Evolutionary conservation across 2,113 vertebrate genomes (phyloP).

Genomic region (Archilochus colubris): DNA sequence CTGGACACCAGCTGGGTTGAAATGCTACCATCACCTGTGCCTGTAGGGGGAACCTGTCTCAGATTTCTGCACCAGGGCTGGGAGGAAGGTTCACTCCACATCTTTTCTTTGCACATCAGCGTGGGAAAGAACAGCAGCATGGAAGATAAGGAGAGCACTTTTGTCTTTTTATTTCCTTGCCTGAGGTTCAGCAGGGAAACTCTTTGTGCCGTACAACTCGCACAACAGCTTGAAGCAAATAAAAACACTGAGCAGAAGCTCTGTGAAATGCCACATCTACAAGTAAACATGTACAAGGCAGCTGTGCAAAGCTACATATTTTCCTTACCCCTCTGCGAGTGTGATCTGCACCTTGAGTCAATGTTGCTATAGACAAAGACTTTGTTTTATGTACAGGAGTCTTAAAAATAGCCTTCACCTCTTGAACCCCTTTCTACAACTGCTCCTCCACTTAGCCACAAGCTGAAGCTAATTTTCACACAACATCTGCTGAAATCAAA

Average conservation of each 20-base stretch:
- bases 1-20: background rate
- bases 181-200: background rate
- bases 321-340: background rate
- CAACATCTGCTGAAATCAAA: constrained; percentile 76
- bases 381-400: background rate
- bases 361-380: constrained; percentile 8
- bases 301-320: background rate
- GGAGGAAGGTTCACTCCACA: background rate
- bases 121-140: background rate
- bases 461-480: constrained; percentile 81
- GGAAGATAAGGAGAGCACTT: background rate
- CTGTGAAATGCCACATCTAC: background rate
- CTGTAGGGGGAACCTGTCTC: background rate
- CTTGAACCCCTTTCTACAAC: constrained; percentile 14
- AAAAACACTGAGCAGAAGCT: background rate
- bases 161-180: background rate
- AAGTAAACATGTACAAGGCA: background rate
- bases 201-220: background rate
- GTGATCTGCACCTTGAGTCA: background rate
- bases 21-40: rapidly evolving
- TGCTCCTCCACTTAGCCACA: constrained; percentile 29
- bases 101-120: background rate
- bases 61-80: background rate
- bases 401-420: constrained; percentile 54
- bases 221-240: background rate